Evolutionary conservation across 2,797 vertebrate genomes (phyloP).

Genomic region (Tragelaphus eurycerus): DNA sequence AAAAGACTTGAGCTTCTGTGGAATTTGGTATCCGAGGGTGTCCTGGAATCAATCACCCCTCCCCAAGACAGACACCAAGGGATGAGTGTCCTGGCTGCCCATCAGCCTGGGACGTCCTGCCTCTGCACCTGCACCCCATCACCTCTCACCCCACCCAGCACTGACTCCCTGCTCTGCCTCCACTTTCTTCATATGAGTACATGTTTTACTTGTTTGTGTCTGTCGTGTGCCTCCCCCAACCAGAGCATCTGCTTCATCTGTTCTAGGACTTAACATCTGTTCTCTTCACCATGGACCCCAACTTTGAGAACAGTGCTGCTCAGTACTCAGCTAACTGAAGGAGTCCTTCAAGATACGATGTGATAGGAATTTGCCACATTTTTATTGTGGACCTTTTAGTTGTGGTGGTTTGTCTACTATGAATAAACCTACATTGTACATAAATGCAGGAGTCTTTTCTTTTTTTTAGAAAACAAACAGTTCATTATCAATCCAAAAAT

Average conservation of each 20-base stretch:
- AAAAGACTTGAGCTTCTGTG: background rate
- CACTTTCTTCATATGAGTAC: background rate
- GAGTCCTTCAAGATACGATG: background rate
- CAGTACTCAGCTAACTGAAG: background rate
- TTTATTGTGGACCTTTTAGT: background rate
- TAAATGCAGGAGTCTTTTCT: background rate
- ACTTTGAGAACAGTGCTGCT: background rate
- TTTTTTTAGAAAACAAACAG: background rate
- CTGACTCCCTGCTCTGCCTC: background rate
- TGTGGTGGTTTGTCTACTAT: background rate
- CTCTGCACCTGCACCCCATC: accelerated
- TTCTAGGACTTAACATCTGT: background rate
- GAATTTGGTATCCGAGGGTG: background rate
- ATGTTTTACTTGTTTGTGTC: background rate
- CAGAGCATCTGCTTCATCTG: background rate
- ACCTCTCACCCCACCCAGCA: background rate
- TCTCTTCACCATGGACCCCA: background rate
- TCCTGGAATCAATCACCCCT: background rate
- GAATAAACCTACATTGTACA: background rate
- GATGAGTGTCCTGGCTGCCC: background rate
- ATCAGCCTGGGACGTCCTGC: background rate
- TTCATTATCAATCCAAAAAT: background rate
- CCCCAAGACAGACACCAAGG: background rate
- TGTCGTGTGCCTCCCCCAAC: background rate
- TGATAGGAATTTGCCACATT: background rate